Evolutionary conservation across 2,113 vertebrate species (phyloP), one percentile per base, ranked within the genome.

Genomic region (Megalops atlanticus): DNA sequence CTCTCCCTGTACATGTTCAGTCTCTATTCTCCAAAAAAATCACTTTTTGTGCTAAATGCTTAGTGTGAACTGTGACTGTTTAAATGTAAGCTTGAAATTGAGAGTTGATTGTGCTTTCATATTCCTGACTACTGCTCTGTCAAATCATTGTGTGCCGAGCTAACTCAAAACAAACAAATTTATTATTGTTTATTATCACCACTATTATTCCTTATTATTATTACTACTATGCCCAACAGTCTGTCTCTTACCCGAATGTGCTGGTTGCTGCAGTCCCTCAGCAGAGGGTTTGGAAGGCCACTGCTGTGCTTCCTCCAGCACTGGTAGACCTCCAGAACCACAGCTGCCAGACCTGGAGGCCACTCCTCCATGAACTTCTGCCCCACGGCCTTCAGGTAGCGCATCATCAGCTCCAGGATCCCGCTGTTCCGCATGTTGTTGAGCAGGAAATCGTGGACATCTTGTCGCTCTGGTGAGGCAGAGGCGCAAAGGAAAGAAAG

Each of bases 301-400:
- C 92, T 93, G 86, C 97, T 98, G 54, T 99, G 95, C 82, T 95
- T 95, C 82, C 98, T 95, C 98, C 98, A 99, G 89, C 86, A 94
- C 82, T 94, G 94, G 81, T 97, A 95, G 77, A 97, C 93, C 74
- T 93, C 95, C 83, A 98, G 94, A 0, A 98, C 96, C 35, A 99
- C 96, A 33, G 94, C 91, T 0, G 92, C 86, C 84, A 99, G 88
- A 10, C 96, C 96, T 0, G 91, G 89, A 0, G 98, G 97, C 98
- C 98, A 99, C 84, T 94, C 94, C 85, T 96, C 91, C 83, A 95
- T 86, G 86, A 98, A 98, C 89, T 91, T 96, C 49, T 93, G 95
- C 82, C 97, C 97, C 88, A 99, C 93, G 35, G 92, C 93, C 89
- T 99, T 99, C 76, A 99, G 91, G 27, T 97, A 99, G 74, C 93